Percentiles rank a stretch among this genome's conserved stretches.
Evolutionary conservation across 2,888 invertebrate species (phyloP).

Genomic region (Nesidiocoris tenuis): DNA sequence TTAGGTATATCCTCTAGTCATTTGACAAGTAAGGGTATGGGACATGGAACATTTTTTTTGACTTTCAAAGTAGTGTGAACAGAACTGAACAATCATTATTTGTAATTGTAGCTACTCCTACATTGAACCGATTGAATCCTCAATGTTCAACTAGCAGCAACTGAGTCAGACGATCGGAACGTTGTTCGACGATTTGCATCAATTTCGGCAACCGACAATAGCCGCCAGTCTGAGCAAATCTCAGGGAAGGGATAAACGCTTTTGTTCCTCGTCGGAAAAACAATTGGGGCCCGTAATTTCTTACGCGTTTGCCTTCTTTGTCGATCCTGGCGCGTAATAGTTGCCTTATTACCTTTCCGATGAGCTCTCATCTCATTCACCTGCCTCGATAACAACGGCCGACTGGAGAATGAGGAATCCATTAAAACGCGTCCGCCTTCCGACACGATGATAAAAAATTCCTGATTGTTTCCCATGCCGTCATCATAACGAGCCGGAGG

Average conservation of each 20-base stretch:
- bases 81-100: too few species aligned
- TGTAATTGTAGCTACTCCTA: too few species aligned
- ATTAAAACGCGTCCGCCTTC: background rate
- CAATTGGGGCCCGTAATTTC: background rate
- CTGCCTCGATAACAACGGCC: background rate
- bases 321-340: background rate
- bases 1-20: too few species aligned
- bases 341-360: background rate
- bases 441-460: background rate
- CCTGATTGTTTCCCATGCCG: background rate
- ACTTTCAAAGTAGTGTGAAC: too few species aligned
- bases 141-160: too few species aligned
- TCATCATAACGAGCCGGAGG: background rate
- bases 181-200: background rate
- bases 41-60: too few species aligned
- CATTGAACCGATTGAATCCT: too few species aligned
- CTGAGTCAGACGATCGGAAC: background rate
- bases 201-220: background rate
- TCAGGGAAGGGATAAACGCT: background rate
- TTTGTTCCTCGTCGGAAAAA: background rate
- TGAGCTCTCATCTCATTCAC: background rate
- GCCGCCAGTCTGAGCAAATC: too few species aligned
- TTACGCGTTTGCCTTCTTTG: background rate
- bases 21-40: too few species aligned
- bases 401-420: background rate